Conservation (phyloP, 2,888 invertebrate species). For the Halictus ligatus region DNA sequence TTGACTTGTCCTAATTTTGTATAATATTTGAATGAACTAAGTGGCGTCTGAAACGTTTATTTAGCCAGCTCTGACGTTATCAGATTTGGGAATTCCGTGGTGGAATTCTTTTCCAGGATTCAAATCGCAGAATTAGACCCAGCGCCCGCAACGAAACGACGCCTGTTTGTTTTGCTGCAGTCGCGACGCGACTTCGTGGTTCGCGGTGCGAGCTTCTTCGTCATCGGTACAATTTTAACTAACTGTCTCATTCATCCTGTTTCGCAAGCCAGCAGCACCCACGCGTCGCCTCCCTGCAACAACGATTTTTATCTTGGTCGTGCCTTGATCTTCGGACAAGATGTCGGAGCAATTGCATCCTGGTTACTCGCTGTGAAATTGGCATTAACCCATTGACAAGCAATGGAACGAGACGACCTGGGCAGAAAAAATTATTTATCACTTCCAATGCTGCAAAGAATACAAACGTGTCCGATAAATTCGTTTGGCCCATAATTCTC, state of each 20-base stretch:
- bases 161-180: slow-evolving; percentile 56
- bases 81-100: background rate
- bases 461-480: background rate
- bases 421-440: background rate
- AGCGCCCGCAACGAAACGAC: slow-evolving; percentile 22
- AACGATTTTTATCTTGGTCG: slow-evolving; percentile 33
- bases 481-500: background rate
- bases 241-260: slow-evolving; percentile 62
- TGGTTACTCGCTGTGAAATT: background rate
- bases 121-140: slow-evolving; percentile 37
- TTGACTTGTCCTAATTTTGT: too few species aligned
- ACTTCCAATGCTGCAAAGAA: background rate
- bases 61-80: background rate
- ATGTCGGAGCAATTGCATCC: background rate
- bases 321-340: slow-evolving; percentile 51
- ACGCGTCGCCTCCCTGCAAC: slow-evolving; percentile 25
- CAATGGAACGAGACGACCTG: background rate
- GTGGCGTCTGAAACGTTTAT: background rate
- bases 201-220: slow-evolving; percentile 53
- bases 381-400: background rate
- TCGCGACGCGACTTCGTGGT: slow-evolving; percentile 41
- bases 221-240: slow-evolving; percentile 70
- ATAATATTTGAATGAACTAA: background rate
- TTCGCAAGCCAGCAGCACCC: slow-evolving; percentile 43
- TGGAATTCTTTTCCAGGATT: slow-evolving; percentile 16